A percentile compares a stretch with the other conserved stretches of the same genome.
phyloP scores from a whole-genome alignment of 1,140 invertebrate genomes.

The Brachionus calyciflorus region DNA sequence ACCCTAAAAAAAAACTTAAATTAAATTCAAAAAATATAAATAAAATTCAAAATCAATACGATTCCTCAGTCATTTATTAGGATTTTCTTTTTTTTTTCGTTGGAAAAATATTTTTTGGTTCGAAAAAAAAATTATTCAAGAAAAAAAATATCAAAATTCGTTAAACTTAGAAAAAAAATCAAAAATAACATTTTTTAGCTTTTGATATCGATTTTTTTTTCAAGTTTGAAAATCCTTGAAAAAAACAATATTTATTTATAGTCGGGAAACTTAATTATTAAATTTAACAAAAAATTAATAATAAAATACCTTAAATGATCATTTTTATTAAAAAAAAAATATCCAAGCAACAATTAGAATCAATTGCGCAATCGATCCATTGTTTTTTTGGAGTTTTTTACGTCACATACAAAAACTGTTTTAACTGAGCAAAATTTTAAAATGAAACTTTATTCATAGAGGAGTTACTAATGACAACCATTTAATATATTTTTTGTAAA shows the following conservation, averaged over 20 bases:
- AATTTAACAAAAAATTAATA: background rate
- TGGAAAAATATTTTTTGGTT: background rate
- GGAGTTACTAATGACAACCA: too few relatives aligned
- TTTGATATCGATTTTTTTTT: too few relatives aligned
- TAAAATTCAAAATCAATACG: constrained; percentile 8
- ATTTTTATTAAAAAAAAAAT: constrained; percentile 1
- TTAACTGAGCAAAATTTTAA: too few relatives aligned
- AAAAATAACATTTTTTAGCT: too few relatives aligned
- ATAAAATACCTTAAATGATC: background rate
- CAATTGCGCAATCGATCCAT: too few relatives aligned
- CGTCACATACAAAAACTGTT: too few relatives aligned
- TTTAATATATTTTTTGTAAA: background rate
- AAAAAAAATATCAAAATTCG: background rate
- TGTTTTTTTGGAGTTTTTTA: too few relatives aligned
- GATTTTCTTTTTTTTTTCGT: background rate
- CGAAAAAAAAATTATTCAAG: background rate
- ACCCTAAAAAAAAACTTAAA: constrained; percentile 51
- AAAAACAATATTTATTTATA: too few relatives aligned
- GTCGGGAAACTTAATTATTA: too few relatives aligned
- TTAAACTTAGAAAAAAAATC: background rate
- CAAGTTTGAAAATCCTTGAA: too few relatives aligned
- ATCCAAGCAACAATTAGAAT: constrained; percentile 14
- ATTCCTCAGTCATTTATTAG: constrained; percentile 44
- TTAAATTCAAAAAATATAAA: background rate
- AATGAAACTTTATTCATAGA: too few relatives aligned